phyloP scores from a whole-genome alignment of 2,797 vertebrate species.

The Sorex maritimensis region DNA sequence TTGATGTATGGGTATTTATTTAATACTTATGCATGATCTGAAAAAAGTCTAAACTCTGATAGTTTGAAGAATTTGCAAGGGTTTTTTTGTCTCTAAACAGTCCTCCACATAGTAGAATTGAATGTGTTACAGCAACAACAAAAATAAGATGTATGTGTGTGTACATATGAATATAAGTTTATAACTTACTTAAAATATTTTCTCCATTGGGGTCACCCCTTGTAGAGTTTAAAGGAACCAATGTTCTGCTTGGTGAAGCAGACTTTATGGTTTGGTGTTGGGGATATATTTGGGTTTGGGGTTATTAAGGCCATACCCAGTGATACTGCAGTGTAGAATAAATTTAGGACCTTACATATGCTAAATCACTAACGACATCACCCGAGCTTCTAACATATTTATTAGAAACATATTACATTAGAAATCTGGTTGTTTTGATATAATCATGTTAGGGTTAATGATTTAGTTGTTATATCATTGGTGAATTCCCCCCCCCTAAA shows the following conservation, averaged over 20 bases:
- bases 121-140: constrained; percentile 48
- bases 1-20: background rate
- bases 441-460: constrained; percentile 62
- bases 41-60: background rate
- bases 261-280: too few species aligned
- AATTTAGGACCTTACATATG: too few species aligned
- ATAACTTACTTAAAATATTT: background rate
- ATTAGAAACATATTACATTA: background rate
- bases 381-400: too few species aligned
- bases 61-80: background rate
- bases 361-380: too few species aligned
- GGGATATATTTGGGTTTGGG: too few species aligned
- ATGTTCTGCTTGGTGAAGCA: too few species aligned
- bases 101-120: constrained; percentile 15
- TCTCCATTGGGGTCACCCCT: too few species aligned
- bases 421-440: constrained; percentile 56
- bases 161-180: background rate
- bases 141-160: background rate
- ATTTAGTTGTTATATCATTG: constrained; percentile 37
- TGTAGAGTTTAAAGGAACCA: too few species aligned
- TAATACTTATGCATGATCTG: background rate
- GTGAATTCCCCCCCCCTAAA: constrained; percentile 53
- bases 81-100: constrained; percentile 45
- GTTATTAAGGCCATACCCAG: too few species aligned
- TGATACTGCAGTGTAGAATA: too few species aligned